Evolutionary conservation across 2,888 invertebrate genomes (phyloP).

Genomic region (Encarsia formosa): DNA sequence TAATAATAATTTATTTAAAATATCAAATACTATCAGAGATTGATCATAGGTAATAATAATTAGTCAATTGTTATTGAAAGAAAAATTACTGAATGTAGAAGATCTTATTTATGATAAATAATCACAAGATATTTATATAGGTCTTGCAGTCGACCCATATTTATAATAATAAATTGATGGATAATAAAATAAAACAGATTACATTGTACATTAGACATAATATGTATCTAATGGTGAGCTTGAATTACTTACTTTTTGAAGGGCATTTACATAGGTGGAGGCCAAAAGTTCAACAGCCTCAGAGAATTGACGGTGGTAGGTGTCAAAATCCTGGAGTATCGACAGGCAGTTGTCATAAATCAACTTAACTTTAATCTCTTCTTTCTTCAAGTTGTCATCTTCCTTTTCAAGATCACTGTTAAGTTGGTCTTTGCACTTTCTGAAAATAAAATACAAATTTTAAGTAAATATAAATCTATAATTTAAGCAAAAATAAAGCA

Average conservation of each 20-base stretch:
- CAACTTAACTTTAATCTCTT: constrained; percentile 32
- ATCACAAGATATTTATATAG: too few relatives aligned
- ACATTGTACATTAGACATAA: too few relatives aligned
- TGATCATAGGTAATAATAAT: too few relatives aligned
- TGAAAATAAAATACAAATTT: constrained; percentile 1
- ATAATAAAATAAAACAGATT: too few relatives aligned
- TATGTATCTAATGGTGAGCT: too few relatives aligned
- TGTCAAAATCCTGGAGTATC: constrained; percentile 34
- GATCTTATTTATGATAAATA: too few relatives aligned
- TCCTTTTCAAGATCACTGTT: constrained; percentile 35
- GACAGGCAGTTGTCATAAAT: constrained; percentile 31
- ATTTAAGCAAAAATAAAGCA: not conserved
- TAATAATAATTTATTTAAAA: not conserved
- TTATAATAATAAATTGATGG: too few relatives aligned
- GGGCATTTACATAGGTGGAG: constrained; percentile 38
- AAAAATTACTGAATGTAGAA: too few relatives aligned
- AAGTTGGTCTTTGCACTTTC: constrained; percentile 31
- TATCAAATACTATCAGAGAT: too few relatives aligned
- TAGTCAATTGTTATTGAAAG: too few relatives aligned
- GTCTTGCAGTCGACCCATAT: too few relatives aligned
- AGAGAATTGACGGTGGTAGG: constrained; percentile 32
- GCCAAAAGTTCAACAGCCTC: constrained; percentile 35
- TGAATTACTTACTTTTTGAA: constrained; percentile 39
- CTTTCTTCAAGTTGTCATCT: constrained; percentile 30
- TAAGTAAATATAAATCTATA: constrained; percentile 2